A percentile compares a stretch with the other conserved stretches of the same genome.
phyloP scores from a whole-genome alignment of 2,797 vertebrate species.

The Lagodon rhomboides region DNA sequence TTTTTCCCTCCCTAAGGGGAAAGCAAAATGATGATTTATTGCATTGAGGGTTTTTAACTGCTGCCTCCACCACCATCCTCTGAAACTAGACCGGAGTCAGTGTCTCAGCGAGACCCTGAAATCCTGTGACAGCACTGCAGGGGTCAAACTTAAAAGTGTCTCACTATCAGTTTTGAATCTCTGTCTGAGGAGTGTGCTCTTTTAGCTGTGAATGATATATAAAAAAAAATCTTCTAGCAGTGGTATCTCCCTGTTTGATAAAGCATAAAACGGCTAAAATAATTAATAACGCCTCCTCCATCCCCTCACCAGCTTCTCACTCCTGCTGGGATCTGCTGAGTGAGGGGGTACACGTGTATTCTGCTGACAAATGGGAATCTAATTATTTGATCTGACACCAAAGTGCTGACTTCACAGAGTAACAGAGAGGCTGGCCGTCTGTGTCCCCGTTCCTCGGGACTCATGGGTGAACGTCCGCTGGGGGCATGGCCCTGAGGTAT shows the following conservation, averaged over 20 bases:
- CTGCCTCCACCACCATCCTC: slow-evolving; percentile 21
- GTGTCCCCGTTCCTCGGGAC: slow-evolving; percentile 26
- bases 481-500: slow-evolving; percentile 14
- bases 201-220: not conserved
- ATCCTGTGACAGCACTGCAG: slow-evolving; percentile 5
- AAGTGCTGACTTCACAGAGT: slow-evolving; percentile 74
- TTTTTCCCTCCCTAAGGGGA: slow-evolving; percentile 46
- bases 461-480: slow-evolving; percentile 14
- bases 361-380: slow-evolving; percentile 74
- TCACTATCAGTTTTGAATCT: not conserved
- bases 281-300: slow-evolving; percentile 11
- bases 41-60: slow-evolving; percentile 45
- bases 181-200: slow-evolving; percentile 4
- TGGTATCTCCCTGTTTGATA: slow-evolving; percentile 19
- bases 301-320: not conserved
- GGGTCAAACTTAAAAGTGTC: slow-evolving; percentile 2
- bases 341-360: slow-evolving; percentile 40
- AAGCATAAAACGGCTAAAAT: slow-evolving; percentile 8
- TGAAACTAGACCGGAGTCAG: slow-evolving; percentile 20
- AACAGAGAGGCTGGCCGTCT: slow-evolving; percentile 21
- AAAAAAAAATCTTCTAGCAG: not conserved
- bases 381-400: slow-evolving; percentile 71
- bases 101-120: slow-evolving; percentile 26
- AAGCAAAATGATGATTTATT: slow-evolving; percentile 65
- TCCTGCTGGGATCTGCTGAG: slow-evolving; percentile 51